A percentile compares a stretch with the other conserved stretches of the same genome.
phyloP scores from a whole-genome alignment of 2,113 vertebrate genomes.

The Sander vitreus region DNA sequence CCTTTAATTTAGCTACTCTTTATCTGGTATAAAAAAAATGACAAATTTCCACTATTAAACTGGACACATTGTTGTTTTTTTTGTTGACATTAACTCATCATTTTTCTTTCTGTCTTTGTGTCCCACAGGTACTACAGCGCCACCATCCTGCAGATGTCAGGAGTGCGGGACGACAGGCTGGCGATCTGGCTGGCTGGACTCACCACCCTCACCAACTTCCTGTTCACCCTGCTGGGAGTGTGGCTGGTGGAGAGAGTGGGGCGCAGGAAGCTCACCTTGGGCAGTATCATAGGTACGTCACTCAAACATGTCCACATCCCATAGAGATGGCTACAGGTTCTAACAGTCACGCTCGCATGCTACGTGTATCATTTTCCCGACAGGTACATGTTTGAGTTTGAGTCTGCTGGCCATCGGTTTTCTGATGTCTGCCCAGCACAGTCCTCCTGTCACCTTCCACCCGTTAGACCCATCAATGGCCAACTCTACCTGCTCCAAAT shows the following conservation, averaged over 20 bases:
- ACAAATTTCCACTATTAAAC: neutral
- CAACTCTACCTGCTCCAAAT: conserved; percentile 91
- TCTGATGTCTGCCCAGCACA: conserved; percentile 93
- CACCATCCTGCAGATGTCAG: conserved; percentile 99
- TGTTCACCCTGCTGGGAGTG: conserved; percentile 95
- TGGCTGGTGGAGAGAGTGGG: conserved; percentile 97
- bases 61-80: neutral
- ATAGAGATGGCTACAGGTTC: neutral
- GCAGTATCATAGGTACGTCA: conserved; percentile 90
- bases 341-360: neutral
- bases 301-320: neutral
- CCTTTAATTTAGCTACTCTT: no score
- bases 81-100: neutral
- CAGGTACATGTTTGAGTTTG: conserved; percentile 93
- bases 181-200: conserved; percentile 96
- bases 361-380: neutral
- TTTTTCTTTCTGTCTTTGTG: conserved; percentile 1
- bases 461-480: conserved; percentile 85
- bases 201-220: conserved; percentile 95
- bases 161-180: conserved; percentile 92
- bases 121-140: conserved; percentile 95
- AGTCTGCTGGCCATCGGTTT: conserved; percentile 92
- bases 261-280: conserved; percentile 92
- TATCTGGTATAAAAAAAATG: neutral
- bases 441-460: conserved; percentile 90